Base-by-base conservation (phyloP, 1,140 invertebrate genomes). In the Drosophila watanabei region DNA sequence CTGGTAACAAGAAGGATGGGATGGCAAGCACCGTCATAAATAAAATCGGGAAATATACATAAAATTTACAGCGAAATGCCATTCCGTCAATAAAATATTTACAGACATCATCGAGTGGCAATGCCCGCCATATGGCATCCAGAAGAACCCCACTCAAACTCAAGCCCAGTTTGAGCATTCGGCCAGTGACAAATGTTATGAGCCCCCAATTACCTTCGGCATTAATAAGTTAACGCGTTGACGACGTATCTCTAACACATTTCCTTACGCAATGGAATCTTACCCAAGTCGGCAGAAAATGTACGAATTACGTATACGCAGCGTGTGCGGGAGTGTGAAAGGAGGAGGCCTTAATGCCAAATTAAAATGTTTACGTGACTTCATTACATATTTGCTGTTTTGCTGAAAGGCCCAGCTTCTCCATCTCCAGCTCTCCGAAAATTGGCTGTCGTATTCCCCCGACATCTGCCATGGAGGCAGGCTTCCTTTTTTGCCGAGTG, bases 281-380 rank as follows among this genome's bases (percentile, higher is more conserved):
- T 51, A 18, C 70, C 41, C 54, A 39, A 39, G 20, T 41, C 73
- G 32, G 18, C 61, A 30, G 45, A 57, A 66, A 80, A 62, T 75
- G 18, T 61, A 37, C 51, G 39, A 9, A 35, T 71, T 59, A 33
- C 57, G 62, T 70, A 60, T 75, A 52, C 60, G 39, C 37, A 52
- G 39, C n/a, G 37, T 45, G 54, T 57, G 9, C 7, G 33, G 6
- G 33, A 7, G 33, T 24, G 8, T 35, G 68, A 30, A 32, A 14
- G 33, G 30, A 28, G 43, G 66, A 33, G 56, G 54, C 70, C 83
- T 79, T 89, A 90, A 89, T 89, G 70, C 65, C 75, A 90, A 89
- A 85, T 90, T 89, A 85, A 89, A 89, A 89, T 85, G 70, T 85
- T 90, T 85, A 89, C 85, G 85, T 89, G 85, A 89, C 81, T 85